These are phyloP conservation scores for Lasioglossum leucozonium DNA, from an alignment of 2,888 invertebrate species.

Conservation along the genomic window DNA sequence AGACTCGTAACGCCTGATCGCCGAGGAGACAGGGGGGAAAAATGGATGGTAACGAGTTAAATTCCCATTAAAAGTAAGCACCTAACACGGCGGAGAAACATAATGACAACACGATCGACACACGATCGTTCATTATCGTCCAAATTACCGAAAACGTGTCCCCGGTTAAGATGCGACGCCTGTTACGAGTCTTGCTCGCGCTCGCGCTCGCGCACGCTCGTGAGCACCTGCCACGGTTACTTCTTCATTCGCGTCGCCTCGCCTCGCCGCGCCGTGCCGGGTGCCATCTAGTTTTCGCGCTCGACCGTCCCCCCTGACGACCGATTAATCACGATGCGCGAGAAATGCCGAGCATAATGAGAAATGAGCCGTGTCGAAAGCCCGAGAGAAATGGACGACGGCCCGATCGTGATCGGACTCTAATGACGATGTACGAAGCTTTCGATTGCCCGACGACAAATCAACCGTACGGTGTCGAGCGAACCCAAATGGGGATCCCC, in stretches of 20 bases:
- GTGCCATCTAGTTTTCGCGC: conserved; percentile 54
- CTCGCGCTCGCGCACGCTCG: conserved; percentile 22
- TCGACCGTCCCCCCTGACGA: conserved; percentile 41
- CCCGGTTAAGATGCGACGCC: conserved; percentile 30
- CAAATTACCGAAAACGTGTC: conserved; percentile 47
- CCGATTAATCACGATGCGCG: conserved; percentile 61
- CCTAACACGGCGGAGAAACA: not conserved
- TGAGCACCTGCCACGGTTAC: conserved; percentile 58
- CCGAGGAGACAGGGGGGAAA: not conserved
- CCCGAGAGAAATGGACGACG: conserved; percentile 56
- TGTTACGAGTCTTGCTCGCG: conserved; percentile 45
- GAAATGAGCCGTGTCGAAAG: conserved; percentile 49
- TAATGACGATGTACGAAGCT: conserved; percentile 33
- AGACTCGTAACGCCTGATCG: not conserved
- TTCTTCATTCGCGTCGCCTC: conserved; percentile 57
- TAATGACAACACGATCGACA: conserved; percentile 31
- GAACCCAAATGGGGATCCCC: not conserved
- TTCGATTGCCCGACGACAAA: conserved; percentile 56
- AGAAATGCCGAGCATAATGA: conserved; percentile 51
- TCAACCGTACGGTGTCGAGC: conserved; percentile 35
- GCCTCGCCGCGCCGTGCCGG: conserved; percentile 5
- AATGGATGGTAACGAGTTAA: conserved; percentile 5
- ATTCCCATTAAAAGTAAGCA: conserved; percentile 17
- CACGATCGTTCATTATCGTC: conserved; percentile 32
- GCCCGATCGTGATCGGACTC: conserved; percentile 45